phyloP scores from a whole-genome alignment of 1,140 invertebrate genomes.

The Caligus rogercresseyi region DNA sequence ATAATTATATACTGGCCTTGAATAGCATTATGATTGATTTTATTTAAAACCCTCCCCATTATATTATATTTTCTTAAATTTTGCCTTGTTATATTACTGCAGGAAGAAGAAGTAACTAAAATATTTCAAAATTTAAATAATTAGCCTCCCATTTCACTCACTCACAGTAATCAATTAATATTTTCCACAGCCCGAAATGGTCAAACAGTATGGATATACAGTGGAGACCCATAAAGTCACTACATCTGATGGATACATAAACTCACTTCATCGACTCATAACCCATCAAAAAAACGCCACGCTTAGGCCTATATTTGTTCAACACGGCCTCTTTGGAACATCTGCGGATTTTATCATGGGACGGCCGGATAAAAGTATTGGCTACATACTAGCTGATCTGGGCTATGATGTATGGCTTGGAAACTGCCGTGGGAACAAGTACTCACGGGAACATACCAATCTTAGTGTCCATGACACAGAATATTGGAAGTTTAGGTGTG shows the following conservation, averaged over 20 bases:
- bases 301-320: slow-evolving; percentile 37
- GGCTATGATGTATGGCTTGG: slow-evolving; percentile 55
- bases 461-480: slow-evolving; percentile 24
- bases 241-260: slow-evolving; percentile 41
- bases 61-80: no score
- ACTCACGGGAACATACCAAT: slow-evolving; percentile 33
- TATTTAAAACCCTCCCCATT: no score
- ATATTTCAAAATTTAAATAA: no score
- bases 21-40: no score
- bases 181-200: slow-evolving; percentile 34
- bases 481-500: slow-evolving; percentile 29
- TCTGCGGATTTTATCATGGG: slow-evolving; percentile 54
- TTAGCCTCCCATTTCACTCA: no score
- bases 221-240: slow-evolving; percentile 39
- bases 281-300: slow-evolving; percentile 23
- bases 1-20: no score
- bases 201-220: slow-evolving; percentile 42
- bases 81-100: no score
- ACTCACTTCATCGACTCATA: slow-evolving; percentile 38
- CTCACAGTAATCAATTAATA: no score
- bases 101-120: no score
- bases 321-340: slow-evolving; percentile 55
- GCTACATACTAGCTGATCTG: slow-evolving; percentile 44
- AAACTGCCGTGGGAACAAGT: slow-evolving; percentile 44
- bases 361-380: slow-evolving; percentile 35